Evolutionary conservation across 92 coral and sea anemone species (phyloP).

Genomic region (Epizoanthus rinbou): DNA sequence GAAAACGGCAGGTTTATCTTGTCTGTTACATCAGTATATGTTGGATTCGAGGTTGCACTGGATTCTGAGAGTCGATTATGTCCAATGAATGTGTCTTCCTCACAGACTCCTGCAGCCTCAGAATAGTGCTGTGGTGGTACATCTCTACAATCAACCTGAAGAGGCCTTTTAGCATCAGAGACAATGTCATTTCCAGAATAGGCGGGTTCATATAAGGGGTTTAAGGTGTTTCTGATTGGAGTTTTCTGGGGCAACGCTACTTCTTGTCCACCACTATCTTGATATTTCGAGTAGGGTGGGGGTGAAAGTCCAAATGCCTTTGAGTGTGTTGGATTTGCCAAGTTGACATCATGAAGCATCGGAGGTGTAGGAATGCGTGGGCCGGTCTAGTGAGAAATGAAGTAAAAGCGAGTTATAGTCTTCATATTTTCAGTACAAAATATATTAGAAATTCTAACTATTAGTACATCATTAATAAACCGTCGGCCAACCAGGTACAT

Average conservation of each 20-base stretch:
- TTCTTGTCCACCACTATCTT: background rate
- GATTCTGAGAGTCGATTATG: background rate
- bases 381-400: background rate
- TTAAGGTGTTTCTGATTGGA: background rate
- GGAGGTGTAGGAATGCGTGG: background rate
- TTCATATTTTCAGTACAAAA: no score
- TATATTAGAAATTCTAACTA: no score
- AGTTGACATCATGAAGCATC: background rate
- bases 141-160: background rate
- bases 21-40: background rate
- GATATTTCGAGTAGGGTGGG: background rate
- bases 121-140: background rate
- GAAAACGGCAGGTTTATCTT: background rate
- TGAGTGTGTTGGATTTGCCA: constrained; percentile 2
- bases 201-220: constrained; percentile 4
- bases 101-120: background rate
- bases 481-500: no score
- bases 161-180: background rate
- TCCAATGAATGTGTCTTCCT: background rate
- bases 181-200: background rate
- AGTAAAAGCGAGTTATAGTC: no score
- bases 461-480: no score
- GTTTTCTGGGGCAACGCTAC: constrained; percentile 14
- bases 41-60: background rate
- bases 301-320: constrained; percentile 2